These are phyloP conservation scores for Myotis vivesi DNA, from an alignment of 2,797 vertebrate species.

Conservation along the genomic window DNA sequence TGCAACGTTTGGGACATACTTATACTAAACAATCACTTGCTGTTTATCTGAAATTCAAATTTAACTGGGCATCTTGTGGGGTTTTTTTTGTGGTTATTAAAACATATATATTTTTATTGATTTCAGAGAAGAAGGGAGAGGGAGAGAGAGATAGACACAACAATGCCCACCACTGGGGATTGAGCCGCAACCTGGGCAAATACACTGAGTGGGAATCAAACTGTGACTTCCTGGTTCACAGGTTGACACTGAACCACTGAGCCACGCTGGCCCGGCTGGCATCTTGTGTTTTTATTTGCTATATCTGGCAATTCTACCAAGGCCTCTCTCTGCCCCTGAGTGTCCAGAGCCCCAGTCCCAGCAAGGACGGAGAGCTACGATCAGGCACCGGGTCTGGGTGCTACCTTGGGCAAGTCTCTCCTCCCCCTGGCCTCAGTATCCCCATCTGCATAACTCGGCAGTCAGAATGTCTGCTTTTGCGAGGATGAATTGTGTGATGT, in stretches of 20 bases:
- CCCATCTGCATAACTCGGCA: neutral
- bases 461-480: neutral
- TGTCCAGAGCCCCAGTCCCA: neutral
- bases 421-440: neutral
- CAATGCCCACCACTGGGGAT: no score
- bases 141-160: no score
- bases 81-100: no score
- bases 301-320: neutral
- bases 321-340: neutral
- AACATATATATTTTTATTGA: no score
- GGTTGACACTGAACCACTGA: no score
- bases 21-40: neutral
- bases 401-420: neutral
- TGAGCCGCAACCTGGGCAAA: no score
- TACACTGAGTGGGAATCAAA: no score
- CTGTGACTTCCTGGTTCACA: no score
- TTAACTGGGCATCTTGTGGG: neutral
- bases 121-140: no score
- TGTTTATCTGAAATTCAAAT: neutral
- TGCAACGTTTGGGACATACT: neutral
- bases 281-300: neutral
- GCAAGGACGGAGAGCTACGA: neutral
- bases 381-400: neutral
- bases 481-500: neutral
- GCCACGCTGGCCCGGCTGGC: no score